A percentile compares a stretch with the other conserved stretches of the same genome.
Conservation (phyloP, 2,888 invertebrate genomes). For the Diploptera punctata region DNA sequence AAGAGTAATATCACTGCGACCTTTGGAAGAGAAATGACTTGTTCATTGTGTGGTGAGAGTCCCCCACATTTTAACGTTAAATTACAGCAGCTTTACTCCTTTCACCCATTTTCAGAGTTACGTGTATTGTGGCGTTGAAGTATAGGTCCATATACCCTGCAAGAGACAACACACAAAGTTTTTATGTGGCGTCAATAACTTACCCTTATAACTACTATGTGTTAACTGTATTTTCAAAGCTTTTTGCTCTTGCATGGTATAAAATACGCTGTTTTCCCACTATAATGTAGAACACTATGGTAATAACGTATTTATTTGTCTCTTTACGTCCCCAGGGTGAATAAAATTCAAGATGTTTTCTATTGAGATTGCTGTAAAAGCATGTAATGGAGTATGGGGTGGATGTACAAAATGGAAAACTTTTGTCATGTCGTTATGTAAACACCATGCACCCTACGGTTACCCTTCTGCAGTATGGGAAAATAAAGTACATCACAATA, state of each 20-base stretch:
- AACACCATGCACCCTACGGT: no score
- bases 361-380: neutral
- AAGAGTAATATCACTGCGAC: no score
- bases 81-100: no score
- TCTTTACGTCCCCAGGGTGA: neutral
- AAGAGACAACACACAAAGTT: neutral
- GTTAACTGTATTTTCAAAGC: constrained; percentile 2
- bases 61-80: no score
- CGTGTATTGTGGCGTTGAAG: neutral
- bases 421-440: no score
- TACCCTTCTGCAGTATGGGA: no score
- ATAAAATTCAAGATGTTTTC: neutral
- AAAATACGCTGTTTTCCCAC: neutral
- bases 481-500: no score
- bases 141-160: neutral
- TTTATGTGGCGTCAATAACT: neutral
- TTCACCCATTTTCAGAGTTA: no score
- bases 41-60: no score
- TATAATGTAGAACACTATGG: neutral
- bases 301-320: neutral
- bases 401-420: no score
- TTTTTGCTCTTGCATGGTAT: neutral
- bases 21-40: no score
- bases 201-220: neutral
- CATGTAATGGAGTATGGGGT: no score